phyloP scores from a whole-genome alignment of 2,113 vertebrate genomes.

The Podarcis muralis region DNA sequence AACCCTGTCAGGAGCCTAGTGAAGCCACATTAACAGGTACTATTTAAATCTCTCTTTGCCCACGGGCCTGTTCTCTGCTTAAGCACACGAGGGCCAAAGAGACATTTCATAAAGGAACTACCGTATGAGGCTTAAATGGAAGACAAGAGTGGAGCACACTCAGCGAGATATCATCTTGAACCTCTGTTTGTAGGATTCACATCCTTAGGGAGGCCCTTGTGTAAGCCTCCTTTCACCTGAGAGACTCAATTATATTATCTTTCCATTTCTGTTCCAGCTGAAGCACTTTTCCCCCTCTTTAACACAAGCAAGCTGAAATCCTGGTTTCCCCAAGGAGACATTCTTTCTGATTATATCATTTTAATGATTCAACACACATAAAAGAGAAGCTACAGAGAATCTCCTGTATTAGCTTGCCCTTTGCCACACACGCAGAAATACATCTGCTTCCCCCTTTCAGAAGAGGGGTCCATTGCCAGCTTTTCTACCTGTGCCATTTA shows the following conservation, averaged over 20 bases:
- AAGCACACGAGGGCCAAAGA: slow-evolving; percentile 27
- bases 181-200: rapidly evolving
- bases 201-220: slow-evolving; percentile 22
- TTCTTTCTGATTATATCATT: slow-evolving; percentile 35
- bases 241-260: slow-evolving; percentile 49
- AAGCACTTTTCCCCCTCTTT: background rate
- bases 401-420: background rate
- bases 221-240: slow-evolving; percentile 22
- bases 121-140: background rate
- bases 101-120: slow-evolving; percentile 34
- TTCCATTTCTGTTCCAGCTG: slow-evolving; percentile 41
- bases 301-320: slow-evolving; percentile 34
- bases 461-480: background rate
- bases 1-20: too few species aligned
- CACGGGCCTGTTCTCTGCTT: background rate
- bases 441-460: background rate
- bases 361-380: background rate
- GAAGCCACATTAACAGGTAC: too few species aligned
- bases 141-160: background rate
- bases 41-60: too few species aligned
- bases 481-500: background rate
- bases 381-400: slow-evolving; percentile 19
- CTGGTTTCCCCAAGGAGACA: slow-evolving; percentile 11
- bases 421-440: background rate
- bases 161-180: background rate